Evolutionary conservation across 1,140 invertebrate species (phyloP).

Genomic region (Apis florea): DNA sequence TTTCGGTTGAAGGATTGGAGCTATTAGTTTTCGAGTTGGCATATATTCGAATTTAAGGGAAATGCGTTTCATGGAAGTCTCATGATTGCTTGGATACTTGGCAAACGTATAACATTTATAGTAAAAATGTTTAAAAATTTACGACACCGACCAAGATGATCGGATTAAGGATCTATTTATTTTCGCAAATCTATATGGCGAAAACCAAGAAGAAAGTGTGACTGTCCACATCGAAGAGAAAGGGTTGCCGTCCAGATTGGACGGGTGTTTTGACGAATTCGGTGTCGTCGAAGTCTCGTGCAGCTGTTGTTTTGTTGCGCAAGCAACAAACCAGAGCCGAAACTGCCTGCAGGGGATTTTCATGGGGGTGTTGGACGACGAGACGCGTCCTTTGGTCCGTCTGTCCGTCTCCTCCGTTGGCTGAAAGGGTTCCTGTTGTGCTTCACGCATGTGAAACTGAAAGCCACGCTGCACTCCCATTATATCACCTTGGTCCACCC

Average conservation of each 20-base stretch:
- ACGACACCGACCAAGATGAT: no score
- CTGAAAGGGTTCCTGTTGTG: slow-evolving; percentile 74
- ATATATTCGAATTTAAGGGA: no score
- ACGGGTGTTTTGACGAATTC: slow-evolving; percentile 70
- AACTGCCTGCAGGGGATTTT: slow-evolving; percentile 64
- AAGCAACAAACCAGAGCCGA: slow-evolving; percentile 64
- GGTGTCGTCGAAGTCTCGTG: slow-evolving; percentile 49
- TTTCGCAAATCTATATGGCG: neutral
- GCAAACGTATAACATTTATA: no score
- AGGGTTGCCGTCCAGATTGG: slow-evolving; percentile 71
- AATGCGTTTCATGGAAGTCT: no score
- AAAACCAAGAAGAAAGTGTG: neutral
- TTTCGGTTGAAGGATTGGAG: no score
- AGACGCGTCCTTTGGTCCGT: slow-evolving; percentile 64
- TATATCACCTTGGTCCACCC: slow-evolving; percentile 72
- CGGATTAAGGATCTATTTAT: no score
- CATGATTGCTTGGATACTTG: no score
- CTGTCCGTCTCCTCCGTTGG: slow-evolving; percentile 59
- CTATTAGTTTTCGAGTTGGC: no score
- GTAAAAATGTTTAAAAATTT: no score
- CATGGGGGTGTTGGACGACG: slow-evolving; percentile 70
- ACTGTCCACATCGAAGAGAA: slow-evolving; percentile 7
- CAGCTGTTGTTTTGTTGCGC: slow-evolving; percentile 80
- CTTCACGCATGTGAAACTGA: slow-evolving; percentile 73
- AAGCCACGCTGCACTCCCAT: slow-evolving; percentile 67